Conservation (phyloP, 2,888 invertebrate genomes). For the Desoria tigrina region DNA sequence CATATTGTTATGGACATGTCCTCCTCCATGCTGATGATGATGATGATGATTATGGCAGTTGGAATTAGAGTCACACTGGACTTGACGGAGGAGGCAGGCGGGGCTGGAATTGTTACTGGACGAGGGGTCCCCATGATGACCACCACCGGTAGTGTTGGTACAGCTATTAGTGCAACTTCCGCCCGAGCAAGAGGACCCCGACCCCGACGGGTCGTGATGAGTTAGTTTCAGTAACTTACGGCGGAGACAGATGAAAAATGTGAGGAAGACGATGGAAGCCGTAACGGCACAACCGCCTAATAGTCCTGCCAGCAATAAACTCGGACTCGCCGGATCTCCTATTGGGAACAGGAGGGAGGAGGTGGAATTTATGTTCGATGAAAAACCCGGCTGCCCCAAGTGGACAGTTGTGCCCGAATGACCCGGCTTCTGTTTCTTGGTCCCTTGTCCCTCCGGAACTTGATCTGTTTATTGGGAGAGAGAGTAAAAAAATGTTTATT, state of each 20-base stretch:
- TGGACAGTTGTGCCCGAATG: background rate
- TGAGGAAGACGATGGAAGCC: constrained; percentile 50
- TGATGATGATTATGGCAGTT: too few species aligned
- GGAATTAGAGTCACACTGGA: constrained; percentile 34
- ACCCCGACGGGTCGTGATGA: constrained; percentile 28
- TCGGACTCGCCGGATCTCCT: constrained; percentile 40
- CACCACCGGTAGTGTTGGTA: constrained; percentile 15
- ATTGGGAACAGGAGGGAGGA: background rate
- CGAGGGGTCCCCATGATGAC: constrained; percentile 43
- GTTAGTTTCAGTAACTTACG: constrained; percentile 46
- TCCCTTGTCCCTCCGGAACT: too few species aligned
- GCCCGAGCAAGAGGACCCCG: constrained; percentile 34
- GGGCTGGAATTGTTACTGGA: constrained; percentile 51
- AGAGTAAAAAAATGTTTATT: background rate
- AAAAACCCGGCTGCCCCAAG: too few species aligned
- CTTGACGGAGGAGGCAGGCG: constrained; percentile 45
- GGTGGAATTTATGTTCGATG: constrained; percentile 14
- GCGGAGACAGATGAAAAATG: constrained; percentile 53
- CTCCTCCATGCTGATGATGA: too few species aligned
- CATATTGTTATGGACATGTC: too few species aligned
- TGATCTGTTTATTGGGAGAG: too few species aligned
- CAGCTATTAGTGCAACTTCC: too few species aligned
- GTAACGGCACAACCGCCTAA: constrained; percentile 53
- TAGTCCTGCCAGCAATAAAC: constrained; percentile 52
- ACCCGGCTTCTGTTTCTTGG: background rate